Percentiles rank a stretch among this genome's conserved stretches.
These are phyloP conservation scores for Tautogolabrus adspersus DNA, from an alignment of 2,113 vertebrate genomes.

Conservation along the genomic window DNA sequence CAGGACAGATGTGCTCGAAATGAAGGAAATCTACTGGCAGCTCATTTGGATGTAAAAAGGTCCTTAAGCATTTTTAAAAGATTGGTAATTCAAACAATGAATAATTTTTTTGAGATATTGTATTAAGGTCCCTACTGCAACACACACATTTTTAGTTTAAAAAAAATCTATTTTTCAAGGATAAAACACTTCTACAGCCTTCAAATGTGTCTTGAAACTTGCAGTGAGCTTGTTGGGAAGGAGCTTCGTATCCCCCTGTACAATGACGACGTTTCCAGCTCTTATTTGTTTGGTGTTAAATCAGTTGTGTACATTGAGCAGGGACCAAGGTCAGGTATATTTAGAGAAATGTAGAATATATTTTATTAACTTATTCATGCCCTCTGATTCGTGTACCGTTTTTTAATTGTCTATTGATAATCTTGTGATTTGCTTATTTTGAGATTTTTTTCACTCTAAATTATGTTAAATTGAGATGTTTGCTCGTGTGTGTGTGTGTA, in stretches of 20 bases:
- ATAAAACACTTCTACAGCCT: background rate
- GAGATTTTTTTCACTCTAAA: conserved; percentile 58
- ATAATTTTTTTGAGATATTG: no score
- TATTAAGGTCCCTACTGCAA: background rate
- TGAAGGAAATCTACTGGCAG: conserved; percentile 8
- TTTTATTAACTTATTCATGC: conserved; percentile 87
- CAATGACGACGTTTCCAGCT: conserved; percentile 21
- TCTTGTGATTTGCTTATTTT: conserved; percentile 69
- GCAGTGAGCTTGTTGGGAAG: conserved; percentile 51
- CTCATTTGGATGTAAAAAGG: background rate
- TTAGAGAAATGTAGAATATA: conserved; percentile 82
- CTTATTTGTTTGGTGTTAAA: conserved; percentile 47
- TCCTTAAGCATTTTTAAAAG: background rate
- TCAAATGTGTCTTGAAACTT: conserved; percentile 36
- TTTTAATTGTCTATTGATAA: conserved; percentile 55
- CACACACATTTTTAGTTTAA: no score
- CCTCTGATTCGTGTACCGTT: conserved; percentile 66
- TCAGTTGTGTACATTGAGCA: conserved; percentile 66
- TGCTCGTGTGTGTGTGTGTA: conserved; percentile 30
- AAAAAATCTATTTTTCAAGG: background rate
- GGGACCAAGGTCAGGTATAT: conserved; percentile 84
- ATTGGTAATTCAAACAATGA: conserved; percentile 17
- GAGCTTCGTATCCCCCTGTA: background rate
- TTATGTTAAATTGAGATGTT: conserved; percentile 57
- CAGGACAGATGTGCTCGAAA: background rate